Evolutionary conservation across 2,888 invertebrate genomes (phyloP).

Genomic region (Branchipolynoe longqiensis): DNA sequence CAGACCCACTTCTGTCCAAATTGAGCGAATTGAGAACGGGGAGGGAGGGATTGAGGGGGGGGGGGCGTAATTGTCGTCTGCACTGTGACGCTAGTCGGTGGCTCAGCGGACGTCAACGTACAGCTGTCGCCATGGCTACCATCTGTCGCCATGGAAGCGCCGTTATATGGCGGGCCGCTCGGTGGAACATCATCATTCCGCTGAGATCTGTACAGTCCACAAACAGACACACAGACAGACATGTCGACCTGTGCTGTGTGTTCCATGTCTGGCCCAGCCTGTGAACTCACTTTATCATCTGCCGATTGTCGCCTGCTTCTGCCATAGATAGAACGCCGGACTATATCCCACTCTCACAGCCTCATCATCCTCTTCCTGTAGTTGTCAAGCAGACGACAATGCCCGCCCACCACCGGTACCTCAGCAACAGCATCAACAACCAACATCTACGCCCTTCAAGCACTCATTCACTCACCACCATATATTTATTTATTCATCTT

Average conservation of each 20-base stretch:
- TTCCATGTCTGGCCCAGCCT: too few species aligned
- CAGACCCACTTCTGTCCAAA: too few species aligned
- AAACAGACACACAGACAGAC: conserved; percentile 12
- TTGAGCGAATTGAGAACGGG: background rate
- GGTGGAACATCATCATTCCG: conserved; percentile 17
- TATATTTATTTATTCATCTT: background rate
- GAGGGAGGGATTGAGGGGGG: too few species aligned
- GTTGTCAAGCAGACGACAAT: too few species aligned
- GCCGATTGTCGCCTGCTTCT: background rate
- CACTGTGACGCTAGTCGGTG: too few species aligned
- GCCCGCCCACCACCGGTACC: too few species aligned
- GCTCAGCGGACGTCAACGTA: background rate
- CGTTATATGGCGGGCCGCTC: conserved; percentile 46
- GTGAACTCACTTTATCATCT: too few species aligned
- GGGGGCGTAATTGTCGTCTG: too few species aligned
- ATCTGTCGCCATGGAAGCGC: conserved; percentile 38
- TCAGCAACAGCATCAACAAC: background rate
- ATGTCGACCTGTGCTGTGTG: conserved; percentile 1
- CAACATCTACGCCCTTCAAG: background rate
- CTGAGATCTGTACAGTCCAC: background rate
- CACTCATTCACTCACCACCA: background rate
- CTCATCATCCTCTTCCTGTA: background rate
- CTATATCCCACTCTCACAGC: background rate
- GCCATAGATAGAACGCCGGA: background rate
- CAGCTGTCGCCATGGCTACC: conserved; percentile 37